Evolutionary conservation across 2,888 invertebrate species (phyloP).

Genomic region (Alitta virens): DNA sequence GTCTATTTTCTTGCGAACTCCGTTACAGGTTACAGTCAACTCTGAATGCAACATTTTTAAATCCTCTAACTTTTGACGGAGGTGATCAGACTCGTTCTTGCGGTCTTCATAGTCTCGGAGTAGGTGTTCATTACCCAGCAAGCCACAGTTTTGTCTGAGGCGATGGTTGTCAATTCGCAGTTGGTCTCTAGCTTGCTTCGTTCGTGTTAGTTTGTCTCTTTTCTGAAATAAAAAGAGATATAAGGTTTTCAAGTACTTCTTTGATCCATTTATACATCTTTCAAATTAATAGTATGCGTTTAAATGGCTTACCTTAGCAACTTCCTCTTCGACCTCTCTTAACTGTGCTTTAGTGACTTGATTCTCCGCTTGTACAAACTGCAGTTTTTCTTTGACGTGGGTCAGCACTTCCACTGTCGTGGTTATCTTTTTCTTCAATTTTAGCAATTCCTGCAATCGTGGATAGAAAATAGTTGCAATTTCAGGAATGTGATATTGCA

Average conservation of each 20-base stretch:
- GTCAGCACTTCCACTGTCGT: constrained; percentile 61
- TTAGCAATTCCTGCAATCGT: constrained; percentile 56
- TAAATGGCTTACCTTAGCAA: constrained; percentile 50
- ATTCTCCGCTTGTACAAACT: constrained; percentile 57
- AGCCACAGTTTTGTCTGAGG: constrained; percentile 59
- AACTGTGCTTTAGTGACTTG: constrained; percentile 43
- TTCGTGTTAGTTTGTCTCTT: constrained; percentile 53
- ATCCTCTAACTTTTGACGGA: constrained; percentile 42
- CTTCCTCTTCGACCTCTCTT: constrained; percentile 47
- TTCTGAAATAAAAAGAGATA: constrained; percentile 39
- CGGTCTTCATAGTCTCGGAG: constrained; percentile 60
- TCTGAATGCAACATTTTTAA: constrained; percentile 53
- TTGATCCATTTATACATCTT: too few species aligned
- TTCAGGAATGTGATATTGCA: too few species aligned
- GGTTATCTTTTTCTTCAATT: constrained; percentile 59
- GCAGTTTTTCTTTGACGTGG: constrained; percentile 62
- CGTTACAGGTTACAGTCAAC: constrained; percentile 49
- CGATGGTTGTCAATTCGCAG: constrained; percentile 57
- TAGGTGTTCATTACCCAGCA: constrained; percentile 60
- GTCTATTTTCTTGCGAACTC: constrained; percentile 53
- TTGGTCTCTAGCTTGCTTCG: constrained; percentile 58
- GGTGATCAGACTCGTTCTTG: constrained; percentile 48
- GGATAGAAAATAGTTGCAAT: background rate
- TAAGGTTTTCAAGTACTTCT: too few species aligned
- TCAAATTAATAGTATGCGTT: too few species aligned